Evolutionary conservation across 2,888 invertebrate genomes (phyloP).

Genomic region (Erebia epiphron): DNA sequence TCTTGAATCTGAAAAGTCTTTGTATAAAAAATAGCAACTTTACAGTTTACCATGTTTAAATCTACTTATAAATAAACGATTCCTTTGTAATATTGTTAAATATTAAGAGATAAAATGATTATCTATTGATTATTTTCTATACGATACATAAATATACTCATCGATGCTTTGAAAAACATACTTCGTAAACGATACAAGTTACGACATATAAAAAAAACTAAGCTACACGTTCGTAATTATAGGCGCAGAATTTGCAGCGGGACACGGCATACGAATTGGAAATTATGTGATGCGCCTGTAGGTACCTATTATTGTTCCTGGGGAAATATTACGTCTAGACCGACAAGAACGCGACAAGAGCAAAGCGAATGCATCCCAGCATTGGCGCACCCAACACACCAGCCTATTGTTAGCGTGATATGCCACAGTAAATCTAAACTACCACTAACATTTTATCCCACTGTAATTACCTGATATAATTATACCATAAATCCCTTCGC

Average conservation of each 20-base stretch:
- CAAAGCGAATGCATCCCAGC: constrained; percentile 61
- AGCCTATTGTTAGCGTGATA: constrained; percentile 79
- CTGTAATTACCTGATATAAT: constrained; percentile 69
- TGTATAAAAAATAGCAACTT: no score
- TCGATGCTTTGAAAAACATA: background rate
- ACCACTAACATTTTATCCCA: constrained; percentile 55
- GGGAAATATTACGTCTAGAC: constrained; percentile 80
- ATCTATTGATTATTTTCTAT: no score
- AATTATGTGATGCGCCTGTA: constrained; percentile 58
- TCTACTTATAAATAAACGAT: no score
- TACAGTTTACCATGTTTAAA: no score
- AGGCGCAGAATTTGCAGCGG: constrained; percentile 10
- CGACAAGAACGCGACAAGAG: constrained; percentile 67
- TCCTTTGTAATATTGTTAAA: no score
- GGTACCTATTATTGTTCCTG: constrained; percentile 57
- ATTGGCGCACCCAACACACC: constrained; percentile 52
- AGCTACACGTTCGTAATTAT: background rate
- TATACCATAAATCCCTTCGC: constrained; percentile 59
- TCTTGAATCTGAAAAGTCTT: no score
- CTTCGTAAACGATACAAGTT: no score
- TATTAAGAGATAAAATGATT: no score
- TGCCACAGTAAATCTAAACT: constrained; percentile 61
- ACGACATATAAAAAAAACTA: constrained; percentile 1
- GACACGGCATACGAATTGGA: constrained; percentile 29
- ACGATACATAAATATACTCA: no score